Base-by-base conservation (phyloP, 2,797 vertebrate species). In the Percopsis omiscomaycus region DNA sequence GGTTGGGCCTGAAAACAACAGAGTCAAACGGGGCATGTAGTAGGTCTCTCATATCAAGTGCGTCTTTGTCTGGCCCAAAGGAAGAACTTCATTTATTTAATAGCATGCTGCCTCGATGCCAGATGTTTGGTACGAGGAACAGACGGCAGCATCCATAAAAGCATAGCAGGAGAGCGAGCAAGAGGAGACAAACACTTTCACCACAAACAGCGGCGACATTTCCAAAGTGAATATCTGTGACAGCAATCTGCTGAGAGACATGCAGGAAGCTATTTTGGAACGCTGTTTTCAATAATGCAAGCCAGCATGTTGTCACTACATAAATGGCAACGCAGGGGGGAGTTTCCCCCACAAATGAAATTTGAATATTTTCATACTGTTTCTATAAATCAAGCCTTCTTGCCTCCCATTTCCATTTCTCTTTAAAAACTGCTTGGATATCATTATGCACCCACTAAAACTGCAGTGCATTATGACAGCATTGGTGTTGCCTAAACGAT, bases 21-120 rank as follows among this genome's bases (percentile, higher is more conserved):
- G 79, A 78, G 77, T 70, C 73, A 85, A 79, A 74, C 69, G 16
- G 70, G 74, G 77, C 85, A 87, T 78, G 81, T 90, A 89, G 88
- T 85, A 84, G 83, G 69, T 82, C 77, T 89, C 86, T 91, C 83
- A 72, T 79, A 86, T 86, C 79, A 61, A 52, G 3, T 45, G 68
- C 59, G 69, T 60, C 86, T 85, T 80, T 84, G 86, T 85, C 77
- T 61, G 65, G 76, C 81, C 75, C 71, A 69, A 76, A 71, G 72
- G 80, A 86, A 79, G 79, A 80, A 70, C 49, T 83, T 92, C 77
- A 92, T 88, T 92, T 89, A 91, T 91, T 91, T 89, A 92, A 87
- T 80, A 91, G 82, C 83, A 68, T 62, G 71, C 61, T 64, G 48
- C 74, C 80, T 77, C 73, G 58, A 78, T 73, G 70, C 75, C 77